Base-by-base conservation (phyloP, 2,797 vertebrate species). In the Schizopygopsis malacanthus region DNA sequence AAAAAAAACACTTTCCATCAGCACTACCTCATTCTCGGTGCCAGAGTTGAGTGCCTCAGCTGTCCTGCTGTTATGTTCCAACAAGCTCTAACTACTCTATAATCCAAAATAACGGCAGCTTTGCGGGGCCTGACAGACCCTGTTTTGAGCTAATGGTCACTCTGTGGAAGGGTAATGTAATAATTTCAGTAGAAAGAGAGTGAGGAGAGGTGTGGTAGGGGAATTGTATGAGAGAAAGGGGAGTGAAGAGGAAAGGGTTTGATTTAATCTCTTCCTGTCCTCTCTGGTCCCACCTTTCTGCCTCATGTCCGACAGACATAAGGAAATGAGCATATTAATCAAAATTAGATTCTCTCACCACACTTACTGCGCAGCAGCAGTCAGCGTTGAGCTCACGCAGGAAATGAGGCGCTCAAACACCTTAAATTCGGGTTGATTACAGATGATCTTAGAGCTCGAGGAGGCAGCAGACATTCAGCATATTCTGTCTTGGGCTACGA, bases 31-130 rank as follows among this genome's bases (percentile, higher is more conserved):
- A 92, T 92, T 87, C 90, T 78, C 70, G 9, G 91, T 90, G 92
- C 47, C 91, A 87, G 52, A 82, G 90, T 93, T 93, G 91, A 91
- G 89, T 69, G 91, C 93, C 92, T 93, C 91, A 93, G 92, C 93
- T 93, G 93, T 93, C 93, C 93, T 85, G 90, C 92, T 91, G 90
- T 93, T 93, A 90, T 92, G 91, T 91, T 91, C 91, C 94, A 94
- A 94, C 93, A 91, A 95, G 92, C 93, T 93, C 93, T 93, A 95
- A 95, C 94, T 94, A 94, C 94, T 93, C 92, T 92, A 93, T 94
- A 93, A 95, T 95, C 93, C 93, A 90, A 94, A 95, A 95, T 93
- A 95, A 93, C 94, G 93, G 93, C 92, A 92, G 92, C 88, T 85
- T 87, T 76, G 91, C 47, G n/a, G 84, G 83, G 72, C 39, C 77